A percentile compares a stretch with the other conserved stretches of the same genome.
phyloP scores from a whole-genome alignment of 2,797 vertebrate genomes.

The Sebastes taczanowskii region DNA sequence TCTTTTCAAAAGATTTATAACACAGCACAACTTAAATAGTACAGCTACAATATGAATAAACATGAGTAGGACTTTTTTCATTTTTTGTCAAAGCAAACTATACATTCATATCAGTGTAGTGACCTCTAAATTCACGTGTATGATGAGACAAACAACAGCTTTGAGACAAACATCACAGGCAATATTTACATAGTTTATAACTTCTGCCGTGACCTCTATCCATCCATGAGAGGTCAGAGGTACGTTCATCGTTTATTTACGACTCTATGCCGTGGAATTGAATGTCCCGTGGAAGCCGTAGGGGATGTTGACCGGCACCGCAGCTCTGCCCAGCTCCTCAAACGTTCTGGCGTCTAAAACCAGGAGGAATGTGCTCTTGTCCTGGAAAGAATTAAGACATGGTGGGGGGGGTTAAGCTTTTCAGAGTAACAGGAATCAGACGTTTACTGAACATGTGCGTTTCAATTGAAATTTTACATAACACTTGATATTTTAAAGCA shows the following conservation, averaged over 20 bases:
- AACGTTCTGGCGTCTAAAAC: slow-evolving; percentile 91
- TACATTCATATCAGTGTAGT: background rate
- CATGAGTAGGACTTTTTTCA: background rate
- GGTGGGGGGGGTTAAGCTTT: background rate
- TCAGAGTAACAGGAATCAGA: background rate
- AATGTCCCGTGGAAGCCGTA: slow-evolving; percentile 93
- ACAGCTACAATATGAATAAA: background rate
- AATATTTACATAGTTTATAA: slow-evolving; percentile 5
- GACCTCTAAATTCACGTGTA: background rate
- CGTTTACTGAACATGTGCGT: background rate
- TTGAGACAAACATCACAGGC: background rate
- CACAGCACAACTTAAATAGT: background rate
- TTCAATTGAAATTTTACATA: background rate
- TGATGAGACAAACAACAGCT: background rate
- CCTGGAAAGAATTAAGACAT: slow-evolving; percentile 69
- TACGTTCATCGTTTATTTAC: background rate
- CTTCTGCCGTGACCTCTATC: background rate
- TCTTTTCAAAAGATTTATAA: background rate
- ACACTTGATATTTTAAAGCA: background rate
- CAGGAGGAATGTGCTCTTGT: slow-evolving; percentile 90
- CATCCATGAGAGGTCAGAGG: background rate
- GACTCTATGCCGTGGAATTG: slow-evolving; percentile 43
- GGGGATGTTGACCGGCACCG: slow-evolving; percentile 88
- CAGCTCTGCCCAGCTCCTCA: slow-evolving; percentile 87
- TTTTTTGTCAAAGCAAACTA: background rate